These are phyloP conservation scores for Apodemus sylvaticus DNA, from an alignment of 2,113 vertebrate species.

Conservation along the genomic window DNA sequence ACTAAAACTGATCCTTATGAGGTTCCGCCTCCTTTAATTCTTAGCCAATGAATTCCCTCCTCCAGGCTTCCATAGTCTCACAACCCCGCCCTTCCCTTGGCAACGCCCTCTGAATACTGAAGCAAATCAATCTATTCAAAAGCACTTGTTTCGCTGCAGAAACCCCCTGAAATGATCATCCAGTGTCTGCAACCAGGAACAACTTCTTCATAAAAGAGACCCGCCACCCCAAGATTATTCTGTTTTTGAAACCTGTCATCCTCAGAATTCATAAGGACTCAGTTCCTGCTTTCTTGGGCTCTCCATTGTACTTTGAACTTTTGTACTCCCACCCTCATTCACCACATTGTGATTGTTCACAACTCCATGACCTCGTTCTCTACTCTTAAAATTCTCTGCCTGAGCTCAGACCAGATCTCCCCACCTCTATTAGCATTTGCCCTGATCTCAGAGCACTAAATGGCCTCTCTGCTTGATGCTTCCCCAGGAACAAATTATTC, in stretches of 20 bases:
- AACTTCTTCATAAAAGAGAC: not conserved
- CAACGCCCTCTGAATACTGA: not conserved
- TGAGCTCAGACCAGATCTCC: not conserved
- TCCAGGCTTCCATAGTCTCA: not conserved
- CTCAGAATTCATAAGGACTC: not conserved
- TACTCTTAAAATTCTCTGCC: not conserved
- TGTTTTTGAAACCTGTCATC: not conserved
- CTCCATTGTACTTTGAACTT: not conserved
- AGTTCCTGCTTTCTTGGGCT: not conserved
- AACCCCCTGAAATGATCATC: not conserved
- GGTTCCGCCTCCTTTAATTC: fast-evolving
- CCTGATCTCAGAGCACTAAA: not conserved
- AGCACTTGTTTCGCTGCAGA: not conserved
- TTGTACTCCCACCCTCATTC: not conserved
- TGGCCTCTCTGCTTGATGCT: not conserved
- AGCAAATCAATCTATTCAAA: not conserved
- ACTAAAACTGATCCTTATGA: not conserved
- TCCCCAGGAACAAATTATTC: slow-evolving; percentile 10
- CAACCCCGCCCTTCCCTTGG: not conserved
- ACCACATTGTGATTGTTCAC: not conserved
- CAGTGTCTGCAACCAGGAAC: not conserved
- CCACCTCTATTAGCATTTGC: not conserved
- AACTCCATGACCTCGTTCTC: not conserved
- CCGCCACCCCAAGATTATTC: not conserved
- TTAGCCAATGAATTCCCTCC: not conserved